Base-by-base conservation (phyloP, 2,797 vertebrate species). In the Remorina albescens region DNA sequence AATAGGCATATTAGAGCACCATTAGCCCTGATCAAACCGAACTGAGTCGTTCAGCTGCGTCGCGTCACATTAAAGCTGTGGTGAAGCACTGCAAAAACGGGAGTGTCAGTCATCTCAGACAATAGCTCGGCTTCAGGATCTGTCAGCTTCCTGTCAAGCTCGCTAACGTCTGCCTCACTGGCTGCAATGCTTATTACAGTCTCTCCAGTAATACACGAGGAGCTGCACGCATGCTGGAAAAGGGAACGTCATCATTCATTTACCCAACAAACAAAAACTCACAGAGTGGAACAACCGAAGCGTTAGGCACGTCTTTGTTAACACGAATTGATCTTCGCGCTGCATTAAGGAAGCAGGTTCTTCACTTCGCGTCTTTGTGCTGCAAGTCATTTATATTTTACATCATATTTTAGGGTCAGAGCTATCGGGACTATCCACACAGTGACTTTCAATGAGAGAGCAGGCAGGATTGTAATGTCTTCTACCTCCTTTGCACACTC, bases 21-120 rank as follows among this genome's bases (percentile, higher is more conserved):
- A 83, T 86, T 87, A 86, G 58, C 49, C 11, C 19, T 47, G 78
- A 91, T 90, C 86, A 84, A 79, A 85, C 71, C 80, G 65, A 67
- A 74, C 68, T 13, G 64, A 84, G 78, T 18, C 64, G 28, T 77
- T 79, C 44, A 60, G 12, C 56, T 59, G 67, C 37, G 28, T 34
- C 70, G 41, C 3, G 25, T 4, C 36, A 21, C 73, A 65, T 67
- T 77, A 64, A 71, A 69, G 82, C 18, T 2, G 1, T 21, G 60
- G 19, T 66, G 84, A 76, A 66, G 72, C 62, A 59, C 8, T 41
- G 70, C 57, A 55, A 76, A 19, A 36, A 49, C 0, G 28, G 19
- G 62, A 67, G 71, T 57, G 83, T 85, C 80, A 80, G 47, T 77
- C 76, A 70, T 19, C 63, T 63, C 59, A 58, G 36, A 87, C 74